Evolutionary conservation across 2,888 invertebrate species (phyloP), one percentile per base, ranked within the genome.

Genomic region (Uropetala carovei): DNA sequence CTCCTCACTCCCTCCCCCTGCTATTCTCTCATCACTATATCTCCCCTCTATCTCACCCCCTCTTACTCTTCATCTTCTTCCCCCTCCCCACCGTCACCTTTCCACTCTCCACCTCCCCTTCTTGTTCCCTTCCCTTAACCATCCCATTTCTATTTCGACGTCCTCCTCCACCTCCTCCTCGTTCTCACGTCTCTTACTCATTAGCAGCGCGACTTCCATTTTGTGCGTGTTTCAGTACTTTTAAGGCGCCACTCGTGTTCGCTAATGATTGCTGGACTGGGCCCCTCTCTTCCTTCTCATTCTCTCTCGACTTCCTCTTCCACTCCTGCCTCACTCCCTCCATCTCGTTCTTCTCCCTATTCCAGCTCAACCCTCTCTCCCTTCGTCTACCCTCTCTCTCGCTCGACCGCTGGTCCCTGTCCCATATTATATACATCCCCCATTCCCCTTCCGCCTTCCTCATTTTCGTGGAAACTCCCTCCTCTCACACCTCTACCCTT

Each of bases 141-240:
- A n/a, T 68, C 68, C 9, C 68, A 75, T 75, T 75, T 27, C 75
- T 75, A 27, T 75, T 75, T 75, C 27, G 75, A 75, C 75, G 75
- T 75, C 4, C 75, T 75, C 75, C 10, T 75, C 75, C 22, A n/a
- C n/a, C n/a, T n/a, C n/a, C n/a, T n/a, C 43, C 43, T 43, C 43
- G 43, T 43, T 43, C 43, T 43, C 43, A 43, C 43, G 43, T 43
- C 43, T 75, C 75, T 75, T 14, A 75, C 75, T 75, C 75, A 75
- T 75, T 75, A 75, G 75, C 68, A 68, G 68, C 68, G n/a, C 75
- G 75, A 75, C 75, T 75, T 75, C 75, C 75, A 22, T 75, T 75
- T 75, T 22, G 75, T 75, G 22, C 22, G 22, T 10, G 22, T 75
- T 75, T 64, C 64, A 64, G 64, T 64, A 64, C 64, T 64, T 64